These are phyloP conservation scores for Vanessa atalanta DNA, from an alignment of 1,140 invertebrate genomes.

Conservation along the genomic window DNA sequence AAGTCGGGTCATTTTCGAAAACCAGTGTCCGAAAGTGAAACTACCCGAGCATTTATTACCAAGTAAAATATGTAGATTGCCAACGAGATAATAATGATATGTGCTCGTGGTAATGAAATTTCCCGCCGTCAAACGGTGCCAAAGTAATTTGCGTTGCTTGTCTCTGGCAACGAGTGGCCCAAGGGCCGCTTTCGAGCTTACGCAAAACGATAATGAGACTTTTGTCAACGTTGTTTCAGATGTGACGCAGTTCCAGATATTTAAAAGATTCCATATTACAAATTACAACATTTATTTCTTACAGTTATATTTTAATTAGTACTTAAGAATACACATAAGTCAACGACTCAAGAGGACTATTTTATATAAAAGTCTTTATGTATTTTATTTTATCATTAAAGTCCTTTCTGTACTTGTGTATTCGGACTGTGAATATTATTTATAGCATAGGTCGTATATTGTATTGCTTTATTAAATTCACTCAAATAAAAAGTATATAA, in stretches of 20 bases:
- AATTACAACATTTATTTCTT: too few relatives aligned
- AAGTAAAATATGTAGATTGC: conserved; percentile 80
- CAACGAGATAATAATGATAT: conserved; percentile 79
- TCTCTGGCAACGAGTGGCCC: conserved; percentile 71
- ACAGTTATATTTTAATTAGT: too few relatives aligned
- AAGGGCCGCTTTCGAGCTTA: conserved; percentile 77
- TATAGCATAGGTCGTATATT: too few relatives aligned
- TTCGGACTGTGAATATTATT: too few relatives aligned
- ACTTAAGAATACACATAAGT: too few relatives aligned
- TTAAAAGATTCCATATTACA: not conserved
- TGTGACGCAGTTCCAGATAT: conserved; percentile 12
- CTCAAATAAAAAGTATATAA: too few relatives aligned
- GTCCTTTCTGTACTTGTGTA: too few relatives aligned
- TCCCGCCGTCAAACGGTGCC: conserved; percentile 80
- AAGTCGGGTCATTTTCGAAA: conserved; percentile 79
- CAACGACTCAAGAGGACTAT: too few relatives aligned
- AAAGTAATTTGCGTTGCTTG: conserved; percentile 80
- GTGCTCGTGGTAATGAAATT: conserved; percentile 81
- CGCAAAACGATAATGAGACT: conserved; percentile 73
- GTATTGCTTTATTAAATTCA: too few relatives aligned
- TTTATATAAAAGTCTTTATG: too few relatives aligned
- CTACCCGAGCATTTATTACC: conserved; percentile 76
- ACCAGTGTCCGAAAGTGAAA: conserved; percentile 79
- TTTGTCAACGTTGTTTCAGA: conserved; percentile 53
- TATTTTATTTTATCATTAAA: too few relatives aligned